These are phyloP conservation scores for Copidosoma floridanum DNA, from an alignment of 1,140 invertebrate species.

Conservation along the genomic window DNA sequence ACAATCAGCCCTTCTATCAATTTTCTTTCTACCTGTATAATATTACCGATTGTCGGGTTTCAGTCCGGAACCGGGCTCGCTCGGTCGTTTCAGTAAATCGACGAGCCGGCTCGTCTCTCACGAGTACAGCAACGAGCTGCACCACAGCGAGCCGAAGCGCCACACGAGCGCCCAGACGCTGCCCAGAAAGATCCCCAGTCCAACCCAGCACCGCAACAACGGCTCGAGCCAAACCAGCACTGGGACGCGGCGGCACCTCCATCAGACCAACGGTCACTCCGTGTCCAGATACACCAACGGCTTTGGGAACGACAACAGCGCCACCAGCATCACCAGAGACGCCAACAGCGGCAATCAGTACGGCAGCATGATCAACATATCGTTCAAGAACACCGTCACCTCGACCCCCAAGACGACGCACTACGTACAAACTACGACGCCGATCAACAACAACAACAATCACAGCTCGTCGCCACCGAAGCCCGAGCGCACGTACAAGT, in stretches of 20 bases:
- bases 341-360: constrained; percentile 44
- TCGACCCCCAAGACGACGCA: constrained; percentile 32
- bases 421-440: constrained; percentile 32
- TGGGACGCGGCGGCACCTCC: background rate
- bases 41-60: too few relatives aligned
- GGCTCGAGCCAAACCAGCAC: background rate
- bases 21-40: too few relatives aligned
- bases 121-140: constrained; percentile 52
- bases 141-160: constrained; percentile 55
- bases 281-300: too few relatives aligned
- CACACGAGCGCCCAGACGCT: constrained; percentile 73
- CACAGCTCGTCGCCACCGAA: constrained; percentile 63
- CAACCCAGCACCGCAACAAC: constrained; percentile 1
- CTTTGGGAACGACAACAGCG: background rate
- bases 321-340: background rate
- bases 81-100: constrained; percentile 78
- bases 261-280: constrained; percentile 35
- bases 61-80: constrained; percentile 49
- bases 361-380: constrained; percentile 73
- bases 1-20: background rate
- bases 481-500: constrained; percentile 72
- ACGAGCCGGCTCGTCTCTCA: constrained; percentile 65
- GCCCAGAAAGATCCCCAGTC: constrained; percentile 63
- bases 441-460: constrained; percentile 42
- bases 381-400: constrained; percentile 66